Evolutionary conservation across 2,797 vertebrate species (phyloP).

Genomic region (Rhabdophis nuchalis): DNA sequence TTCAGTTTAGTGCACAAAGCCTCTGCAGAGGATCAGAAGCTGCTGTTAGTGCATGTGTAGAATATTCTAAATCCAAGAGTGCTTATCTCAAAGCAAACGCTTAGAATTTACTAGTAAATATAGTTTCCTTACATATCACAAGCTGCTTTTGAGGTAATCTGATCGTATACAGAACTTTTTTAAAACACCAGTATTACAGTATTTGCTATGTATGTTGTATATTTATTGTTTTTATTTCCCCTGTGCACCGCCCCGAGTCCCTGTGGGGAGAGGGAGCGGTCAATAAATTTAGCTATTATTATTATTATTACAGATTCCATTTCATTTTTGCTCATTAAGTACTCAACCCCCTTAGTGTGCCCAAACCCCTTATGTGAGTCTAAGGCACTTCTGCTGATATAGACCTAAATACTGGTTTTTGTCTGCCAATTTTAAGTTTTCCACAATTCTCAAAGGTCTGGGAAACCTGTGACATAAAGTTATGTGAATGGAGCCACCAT

Average conservation of each 20-base stretch:
- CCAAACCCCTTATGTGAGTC: neutral
- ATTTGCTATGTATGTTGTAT: too few relatives aligned
- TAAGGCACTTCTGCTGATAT: neutral
- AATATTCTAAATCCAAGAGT: neutral
- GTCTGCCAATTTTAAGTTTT: neutral
- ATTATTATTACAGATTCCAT: neutral
- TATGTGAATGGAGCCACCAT: neutral
- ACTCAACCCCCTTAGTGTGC: too few relatives aligned
- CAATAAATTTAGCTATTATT: too few relatives aligned
- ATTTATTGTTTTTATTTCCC: too few relatives aligned
- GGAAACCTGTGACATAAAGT: too few relatives aligned
- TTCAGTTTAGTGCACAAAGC: neutral
- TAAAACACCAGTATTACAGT: neutral
- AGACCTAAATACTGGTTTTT: neutral
- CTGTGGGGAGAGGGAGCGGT: too few relatives aligned
- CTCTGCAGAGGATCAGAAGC: neutral
- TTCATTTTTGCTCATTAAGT: neutral
- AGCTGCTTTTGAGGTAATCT: neutral
- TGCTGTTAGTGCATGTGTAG: neutral
- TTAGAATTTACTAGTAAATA: neutral
- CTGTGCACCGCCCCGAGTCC: too few relatives aligned
- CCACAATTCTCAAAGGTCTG: neutral
- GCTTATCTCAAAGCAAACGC: neutral
- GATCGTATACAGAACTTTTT: neutral
- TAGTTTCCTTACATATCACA: neutral